Conservation (phyloP, 2,113 vertebrate species). For the Scatophagus argus region DNA sequence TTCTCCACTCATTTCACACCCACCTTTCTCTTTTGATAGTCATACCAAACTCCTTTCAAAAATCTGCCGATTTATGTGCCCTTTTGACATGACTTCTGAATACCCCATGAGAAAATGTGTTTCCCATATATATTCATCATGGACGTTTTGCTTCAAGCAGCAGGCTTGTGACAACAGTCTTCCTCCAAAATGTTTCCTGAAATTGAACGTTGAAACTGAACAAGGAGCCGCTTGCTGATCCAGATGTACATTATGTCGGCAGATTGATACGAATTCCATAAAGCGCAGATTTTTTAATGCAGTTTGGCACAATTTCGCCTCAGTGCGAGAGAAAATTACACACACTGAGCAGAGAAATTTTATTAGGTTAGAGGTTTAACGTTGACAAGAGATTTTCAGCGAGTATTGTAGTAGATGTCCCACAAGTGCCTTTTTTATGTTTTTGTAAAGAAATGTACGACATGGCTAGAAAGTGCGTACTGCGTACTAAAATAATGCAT, state of each 20-base stretch:
- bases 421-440: constrained; percentile 59
- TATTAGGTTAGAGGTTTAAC: background rate
- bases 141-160: background rate
- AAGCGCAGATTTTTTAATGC: background rate
- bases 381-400: constrained; percentile 6
- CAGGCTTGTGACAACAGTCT: constrained; percentile 8
- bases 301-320: background rate
- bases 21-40: background rate
- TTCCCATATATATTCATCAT: background rate
- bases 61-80: background rate
- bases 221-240: background rate
- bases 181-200: background rate
- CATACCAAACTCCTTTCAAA: background rate
- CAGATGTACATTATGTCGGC: background rate
- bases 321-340: background rate
- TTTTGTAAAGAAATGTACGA: constrained; percentile 25
- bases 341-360: background rate
- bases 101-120: background rate
- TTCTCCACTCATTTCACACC: background rate
- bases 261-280: background rate
- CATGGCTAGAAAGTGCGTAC: constrained; percentile 28
- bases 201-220: background rate
- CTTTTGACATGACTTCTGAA: background rate
- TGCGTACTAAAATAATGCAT: constrained; percentile 41
- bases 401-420: background rate